Percentiles rank a stretch among this genome's conserved stretches.
Evolutionary conservation across 2,797 vertebrate species (phyloP).

Genomic region (Anguilla obscura): DNA sequence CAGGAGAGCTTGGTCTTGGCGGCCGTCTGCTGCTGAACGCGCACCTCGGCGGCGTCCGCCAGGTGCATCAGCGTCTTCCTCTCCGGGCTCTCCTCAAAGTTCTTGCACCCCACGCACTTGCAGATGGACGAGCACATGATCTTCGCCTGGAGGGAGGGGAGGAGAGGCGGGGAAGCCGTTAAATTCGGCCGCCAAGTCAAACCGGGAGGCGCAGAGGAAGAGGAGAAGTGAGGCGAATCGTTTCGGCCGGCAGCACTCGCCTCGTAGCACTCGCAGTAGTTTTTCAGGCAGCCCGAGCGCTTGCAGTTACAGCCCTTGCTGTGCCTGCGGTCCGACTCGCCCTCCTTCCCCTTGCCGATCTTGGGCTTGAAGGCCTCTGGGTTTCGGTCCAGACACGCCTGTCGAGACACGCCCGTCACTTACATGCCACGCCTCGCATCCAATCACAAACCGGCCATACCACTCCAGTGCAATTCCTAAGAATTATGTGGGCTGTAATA

Average conservation of each 20-base stretch:
- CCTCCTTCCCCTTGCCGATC: slow-evolving; percentile 97
- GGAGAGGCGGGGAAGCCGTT: not conserved
- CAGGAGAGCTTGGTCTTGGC: slow-evolving; percentile 97
- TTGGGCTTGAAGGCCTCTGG: slow-evolving; percentile 99
- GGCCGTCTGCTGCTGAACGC: slow-evolving; percentile 95
- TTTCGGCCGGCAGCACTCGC: slow-evolving; percentile 58
- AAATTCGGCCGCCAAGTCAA: not conserved
- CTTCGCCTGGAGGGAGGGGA: slow-evolving; percentile 81
- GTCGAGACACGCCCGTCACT: slow-evolving; percentile 39
- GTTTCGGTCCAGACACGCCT: slow-evolving; percentile 97
- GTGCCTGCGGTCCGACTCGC: slow-evolving; percentile 93
- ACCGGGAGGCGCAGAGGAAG: not conserved
- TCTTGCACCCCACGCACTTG: slow-evolving; percentile 97
- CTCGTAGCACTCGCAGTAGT: slow-evolving; percentile 99
- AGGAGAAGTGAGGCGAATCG: not conserved
- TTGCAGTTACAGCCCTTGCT: slow-evolving; percentile 99
- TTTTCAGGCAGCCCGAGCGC: slow-evolving; percentile 95
- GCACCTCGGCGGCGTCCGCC: slow-evolving; percentile 94
- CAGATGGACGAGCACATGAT: slow-evolving; percentile 99
- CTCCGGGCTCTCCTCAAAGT: slow-evolving; percentile 98
- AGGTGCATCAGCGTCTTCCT: slow-evolving; percentile 97
- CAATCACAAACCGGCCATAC: not conserved
- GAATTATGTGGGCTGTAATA: not conserved
- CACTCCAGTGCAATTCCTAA: not conserved
- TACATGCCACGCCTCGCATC: not conserved